Evolutionary conservation across 92 coral and sea anemone genomes (phyloP).

Genomic region (Hydrozoanthus gracilis): DNA sequence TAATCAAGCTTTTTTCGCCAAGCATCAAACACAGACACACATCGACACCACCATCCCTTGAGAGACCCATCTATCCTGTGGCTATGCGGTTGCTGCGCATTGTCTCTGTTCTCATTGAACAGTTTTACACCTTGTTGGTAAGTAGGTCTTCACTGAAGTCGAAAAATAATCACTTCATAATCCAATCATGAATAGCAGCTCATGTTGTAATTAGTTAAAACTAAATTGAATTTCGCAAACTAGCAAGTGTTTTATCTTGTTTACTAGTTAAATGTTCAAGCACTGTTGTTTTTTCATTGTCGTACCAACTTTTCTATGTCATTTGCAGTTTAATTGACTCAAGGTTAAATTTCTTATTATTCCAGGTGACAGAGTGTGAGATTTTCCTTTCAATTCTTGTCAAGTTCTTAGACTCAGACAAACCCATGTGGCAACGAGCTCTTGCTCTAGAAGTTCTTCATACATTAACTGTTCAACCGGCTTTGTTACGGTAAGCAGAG

Average conservation of each 20-base stretch:
- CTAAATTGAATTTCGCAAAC: too few relatives aligned
- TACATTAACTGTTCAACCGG: slow-evolving; percentile 83
- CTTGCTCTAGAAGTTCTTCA: slow-evolving; percentile 96
- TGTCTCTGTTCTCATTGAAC: slow-evolving; percentile 94
- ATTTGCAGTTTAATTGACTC: neutral
- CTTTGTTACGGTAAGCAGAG: slow-evolving; percentile 71
- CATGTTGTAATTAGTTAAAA: too few relatives aligned
- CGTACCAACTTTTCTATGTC: neutral
- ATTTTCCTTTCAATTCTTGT: slow-evolving; percentile 92
- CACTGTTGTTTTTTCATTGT: neutral
- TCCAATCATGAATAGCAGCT: too few relatives aligned
- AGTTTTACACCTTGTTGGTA: slow-evolving; percentile 94
- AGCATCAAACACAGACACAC: slow-evolving; percentile 91
- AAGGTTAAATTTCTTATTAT: neutral
- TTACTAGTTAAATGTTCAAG: neutral
- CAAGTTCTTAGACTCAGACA: slow-evolving; percentile 91
- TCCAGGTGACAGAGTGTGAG: slow-evolving; percentile 96
- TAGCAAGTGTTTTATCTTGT: too few relatives aligned
- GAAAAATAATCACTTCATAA: too few relatives aligned
- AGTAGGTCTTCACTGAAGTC: slow-evolving; percentile 19
- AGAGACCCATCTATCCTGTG: slow-evolving; percentile 93
- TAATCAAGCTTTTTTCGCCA: slow-evolving; percentile 96
- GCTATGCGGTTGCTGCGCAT: slow-evolving; percentile 90
- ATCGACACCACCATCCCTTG: slow-evolving; percentile 67
- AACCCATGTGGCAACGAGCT: slow-evolving; percentile 97